Percentiles rank a stretch among this genome's conserved stretches.
These are phyloP conservation scores for Calameuta pallipes DNA, from an alignment of 2,888 invertebrate species.

Conservation along the genomic window DNA sequence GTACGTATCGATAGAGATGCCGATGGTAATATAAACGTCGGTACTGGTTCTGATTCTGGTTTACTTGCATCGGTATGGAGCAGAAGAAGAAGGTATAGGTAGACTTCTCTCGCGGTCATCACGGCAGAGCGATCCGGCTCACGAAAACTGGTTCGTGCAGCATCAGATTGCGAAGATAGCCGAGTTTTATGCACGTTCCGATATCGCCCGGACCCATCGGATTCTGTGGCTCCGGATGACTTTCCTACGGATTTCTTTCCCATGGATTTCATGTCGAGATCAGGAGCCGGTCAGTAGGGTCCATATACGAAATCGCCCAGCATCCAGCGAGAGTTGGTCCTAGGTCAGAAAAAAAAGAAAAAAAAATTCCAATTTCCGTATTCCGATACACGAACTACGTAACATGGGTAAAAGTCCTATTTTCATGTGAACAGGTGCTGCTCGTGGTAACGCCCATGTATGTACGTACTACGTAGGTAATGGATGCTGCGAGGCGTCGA, in stretches of 20 bases:
- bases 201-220: constrained; percentile 59
- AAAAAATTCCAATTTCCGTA: not conserved
- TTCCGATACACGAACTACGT: not conserved
- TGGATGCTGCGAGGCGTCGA: not conserved
- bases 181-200: constrained; percentile 55
- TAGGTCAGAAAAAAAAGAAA: not conserved
- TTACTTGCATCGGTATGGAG: constrained; percentile 37
- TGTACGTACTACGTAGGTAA: not conserved
- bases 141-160: constrained; percentile 64
- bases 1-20: not conserved
- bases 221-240: constrained; percentile 46
- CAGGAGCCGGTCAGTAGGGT: not conserved
- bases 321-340: not conserved
- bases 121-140: constrained; percentile 5
- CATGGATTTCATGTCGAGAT: constrained; percentile 45
- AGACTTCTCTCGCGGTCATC: constrained; percentile 41
- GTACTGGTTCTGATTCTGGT: not conserved
- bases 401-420: not conserved
- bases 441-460: not conserved
- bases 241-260: constrained; percentile 61
- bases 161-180: constrained; percentile 64
- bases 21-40: not conserved
- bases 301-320: not conserved
- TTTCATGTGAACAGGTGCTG: not conserved
- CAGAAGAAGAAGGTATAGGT: constrained; percentile 47